Base-by-base conservation (phyloP, 2,113 vertebrate genomes). In the Furnarius figulus region DNA sequence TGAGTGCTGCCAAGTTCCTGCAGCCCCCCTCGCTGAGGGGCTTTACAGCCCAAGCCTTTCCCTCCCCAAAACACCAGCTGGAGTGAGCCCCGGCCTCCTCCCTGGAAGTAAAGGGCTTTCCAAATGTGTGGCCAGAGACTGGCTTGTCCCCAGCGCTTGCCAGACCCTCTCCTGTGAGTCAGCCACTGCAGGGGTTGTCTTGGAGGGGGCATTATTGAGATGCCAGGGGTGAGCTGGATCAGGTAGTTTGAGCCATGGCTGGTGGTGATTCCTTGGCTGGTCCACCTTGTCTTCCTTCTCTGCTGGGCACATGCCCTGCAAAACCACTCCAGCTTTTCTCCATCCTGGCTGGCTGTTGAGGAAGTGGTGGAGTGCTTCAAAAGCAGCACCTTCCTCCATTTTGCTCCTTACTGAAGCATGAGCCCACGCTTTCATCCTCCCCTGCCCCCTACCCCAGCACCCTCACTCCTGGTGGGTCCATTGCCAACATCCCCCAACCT, bases 71-170 rank as follows among this genome's bases (percentile, higher is more conserved):
- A 50, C n/a, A 49, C 50, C 24, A 42, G 24, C 27, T 42, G 33
- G 27, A 39, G 33, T 8, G 25, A 91, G 35, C 35, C 18, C 33
- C 1, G 30, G 24, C 35, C 5, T 12, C 6, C 14, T 67, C 16
- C 9, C 16, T 67, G 28, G 21, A 52, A 52, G 19, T 39, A 30
- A 44, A 44, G 0, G 2, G 0, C 13, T 35, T 76, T 12, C 13
- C 10, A 33, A 6, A 5, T 0, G 0, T 4, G 8, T 1, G 3
- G 50, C 52, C 8, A 13, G 59, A 21, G 53, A 14, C 13, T 8
- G 47, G 31, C 39, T 70, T 2, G 1, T 59, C 24, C 37, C 16
- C 12, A 12, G 28, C 0, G 0, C 58, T 23, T 28, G 27, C 19
- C 62, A 35, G 50, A 14, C 8, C 6, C 37, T 61, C 30, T 70